Conservation (phyloP, 2,888 invertebrate genomes). For the Eugnorisma glareosa region DNA sequence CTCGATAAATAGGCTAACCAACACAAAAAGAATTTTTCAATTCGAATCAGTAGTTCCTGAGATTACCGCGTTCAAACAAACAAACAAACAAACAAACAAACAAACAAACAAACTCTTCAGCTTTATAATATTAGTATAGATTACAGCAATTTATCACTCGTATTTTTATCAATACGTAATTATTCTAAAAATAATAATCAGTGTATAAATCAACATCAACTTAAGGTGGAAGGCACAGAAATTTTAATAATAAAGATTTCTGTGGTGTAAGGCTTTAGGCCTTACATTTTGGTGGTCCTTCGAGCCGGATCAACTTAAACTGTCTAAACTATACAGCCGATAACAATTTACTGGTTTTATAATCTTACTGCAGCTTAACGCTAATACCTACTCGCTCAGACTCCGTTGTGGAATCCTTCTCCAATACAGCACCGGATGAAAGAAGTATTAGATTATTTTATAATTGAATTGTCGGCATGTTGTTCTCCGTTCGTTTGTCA, state of each 20-base stretch:
- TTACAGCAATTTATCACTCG: neutral
- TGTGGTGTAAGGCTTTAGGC: neutral
- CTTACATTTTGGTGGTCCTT: neutral
- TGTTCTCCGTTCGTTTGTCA: constrained; percentile 66
- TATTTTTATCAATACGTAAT: neutral
- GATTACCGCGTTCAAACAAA: no score
- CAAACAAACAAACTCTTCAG: no score
- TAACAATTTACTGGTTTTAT: neutral
- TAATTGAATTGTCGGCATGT: constrained; percentile 68
- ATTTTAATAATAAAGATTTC: no score
- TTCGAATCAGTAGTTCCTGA: no score
- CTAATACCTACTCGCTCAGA: constrained; percentile 15
- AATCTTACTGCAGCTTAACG: constrained; percentile 17
- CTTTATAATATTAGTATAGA: no score
- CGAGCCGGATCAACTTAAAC: neutral
- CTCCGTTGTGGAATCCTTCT: constrained; percentile 17
- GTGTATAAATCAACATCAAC: neutral
- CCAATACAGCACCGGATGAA: constrained; percentile 56
- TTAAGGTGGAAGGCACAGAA: neutral
- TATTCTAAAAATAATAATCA: neutral
- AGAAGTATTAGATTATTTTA: constrained; percentile 71
- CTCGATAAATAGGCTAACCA: no score
- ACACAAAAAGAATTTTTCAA: no score
- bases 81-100: no score
- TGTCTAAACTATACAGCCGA: neutral